A percentile compares a stretch with the other conserved stretches of the same genome.
These are phyloP conservation scores for Pocillopora grandis DNA, from an alignment of 92 coral and sea anemone species.

Conservation along the genomic window DNA sequence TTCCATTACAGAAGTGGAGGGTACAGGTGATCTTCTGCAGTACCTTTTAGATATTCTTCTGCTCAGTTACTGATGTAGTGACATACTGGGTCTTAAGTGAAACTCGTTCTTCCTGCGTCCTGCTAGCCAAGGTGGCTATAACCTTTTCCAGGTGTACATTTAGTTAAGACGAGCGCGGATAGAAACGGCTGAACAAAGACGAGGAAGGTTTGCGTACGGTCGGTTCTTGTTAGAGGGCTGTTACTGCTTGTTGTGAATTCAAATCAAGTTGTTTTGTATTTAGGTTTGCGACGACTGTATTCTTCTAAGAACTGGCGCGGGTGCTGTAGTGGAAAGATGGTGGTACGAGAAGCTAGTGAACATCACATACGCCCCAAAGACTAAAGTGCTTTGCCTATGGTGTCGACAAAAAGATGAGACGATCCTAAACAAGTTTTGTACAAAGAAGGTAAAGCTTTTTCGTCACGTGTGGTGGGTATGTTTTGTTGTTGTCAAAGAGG, in stretches of 20 bases:
- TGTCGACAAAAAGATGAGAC: slow-evolving; percentile 93
- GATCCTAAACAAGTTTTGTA: slow-evolving; percentile 94
- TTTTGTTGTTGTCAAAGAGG: not conserved
- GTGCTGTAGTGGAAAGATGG: slow-evolving; percentile 93
- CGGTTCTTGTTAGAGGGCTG: no score
- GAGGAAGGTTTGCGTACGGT: no score
- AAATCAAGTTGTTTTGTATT: not conserved
- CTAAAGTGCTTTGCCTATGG: slow-evolving; percentile 96
- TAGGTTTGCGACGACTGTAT: slow-evolving; percentile 98
- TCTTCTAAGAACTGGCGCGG: slow-evolving; percentile 85
- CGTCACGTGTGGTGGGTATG: not conserved
- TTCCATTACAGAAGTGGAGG: no score
- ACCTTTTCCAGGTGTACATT: no score
- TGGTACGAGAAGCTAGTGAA: slow-evolving; percentile 99
- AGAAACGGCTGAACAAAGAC: no score
- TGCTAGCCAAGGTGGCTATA: no score
- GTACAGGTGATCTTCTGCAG: no score
- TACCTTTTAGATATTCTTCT: no score
- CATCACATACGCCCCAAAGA: slow-evolving; percentile 93
- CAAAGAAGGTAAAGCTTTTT: slow-evolving; percentile 71
- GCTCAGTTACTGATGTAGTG: no score
- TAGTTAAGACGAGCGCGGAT: no score
- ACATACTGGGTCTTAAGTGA: no score
- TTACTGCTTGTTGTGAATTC: not conserved
- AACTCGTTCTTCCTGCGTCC: no score